phyloP scores from a whole-genome alignment of 2,113 vertebrate genomes.

The Eptesicus fuscus region DNA sequence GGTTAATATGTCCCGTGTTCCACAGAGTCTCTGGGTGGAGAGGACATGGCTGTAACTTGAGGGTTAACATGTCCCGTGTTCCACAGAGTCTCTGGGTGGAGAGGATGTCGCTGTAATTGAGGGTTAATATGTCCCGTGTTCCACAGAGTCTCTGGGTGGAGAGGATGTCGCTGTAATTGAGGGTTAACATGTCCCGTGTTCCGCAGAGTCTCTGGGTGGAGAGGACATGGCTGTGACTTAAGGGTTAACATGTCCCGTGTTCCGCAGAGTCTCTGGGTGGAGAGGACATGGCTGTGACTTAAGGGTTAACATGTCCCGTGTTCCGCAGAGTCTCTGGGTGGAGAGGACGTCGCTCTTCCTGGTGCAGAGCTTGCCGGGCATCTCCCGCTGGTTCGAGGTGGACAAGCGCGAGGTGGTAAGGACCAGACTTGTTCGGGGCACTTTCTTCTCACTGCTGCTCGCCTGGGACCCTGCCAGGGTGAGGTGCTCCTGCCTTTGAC shows the following conservation, averaged over 20 bases:
- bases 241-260: constrained; percentile 42
- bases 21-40: too few relatives aligned
- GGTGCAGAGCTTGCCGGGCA: constrained; percentile 98
- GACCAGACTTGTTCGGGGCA: neutral
- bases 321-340: constrained; percentile 95
- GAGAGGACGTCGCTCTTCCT: constrained; percentile 97
- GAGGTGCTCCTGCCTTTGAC: neutral
- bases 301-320: constrained; percentile 26
- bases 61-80: too few relatives aligned
- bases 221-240: too few relatives aligned
- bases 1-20: too few relatives aligned
- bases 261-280: constrained; percentile 96
- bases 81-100: too few relatives aligned
- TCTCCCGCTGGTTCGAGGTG: constrained; percentile 99
- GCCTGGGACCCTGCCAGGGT: neutral
- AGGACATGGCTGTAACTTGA: too few relatives aligned
- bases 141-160: constrained; percentile 97
- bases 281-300: constrained; percentile 83
- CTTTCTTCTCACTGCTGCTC: neutral
- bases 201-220: too few relatives aligned
- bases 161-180: constrained; percentile 89
- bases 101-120: neutral
- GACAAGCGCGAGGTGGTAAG: constrained; percentile 98
- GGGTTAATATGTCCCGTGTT: constrained; percentile 43
- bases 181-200: too few relatives aligned